phyloP scores from a whole-genome alignment of 2,113 vertebrate genomes.

The Toxostoma redivivum region DNA sequence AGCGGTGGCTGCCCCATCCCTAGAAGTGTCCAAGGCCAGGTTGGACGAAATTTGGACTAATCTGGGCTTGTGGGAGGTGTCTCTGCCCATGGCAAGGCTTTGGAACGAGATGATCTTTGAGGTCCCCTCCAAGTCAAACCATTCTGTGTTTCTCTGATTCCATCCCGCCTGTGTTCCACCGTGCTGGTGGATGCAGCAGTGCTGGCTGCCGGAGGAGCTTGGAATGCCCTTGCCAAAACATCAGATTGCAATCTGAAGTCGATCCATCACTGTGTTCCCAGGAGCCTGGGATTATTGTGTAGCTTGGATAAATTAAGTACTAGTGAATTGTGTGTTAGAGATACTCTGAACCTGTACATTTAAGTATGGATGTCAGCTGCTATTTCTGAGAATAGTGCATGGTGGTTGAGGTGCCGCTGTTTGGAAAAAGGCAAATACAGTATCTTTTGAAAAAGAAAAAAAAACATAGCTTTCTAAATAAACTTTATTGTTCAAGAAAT shows the following conservation, averaged over 20 bases:
- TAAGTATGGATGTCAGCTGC: not conserved
- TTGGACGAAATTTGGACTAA: not conserved
- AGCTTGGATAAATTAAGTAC: not conserved
- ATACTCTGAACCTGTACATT: not conserved
- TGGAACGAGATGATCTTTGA: not conserved
- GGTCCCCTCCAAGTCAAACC: not conserved
- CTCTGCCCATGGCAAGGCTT: not conserved
- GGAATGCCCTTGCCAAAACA: not conserved
- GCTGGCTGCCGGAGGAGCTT: not conserved
- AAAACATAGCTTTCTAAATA: not conserved
- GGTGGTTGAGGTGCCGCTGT: not conserved
- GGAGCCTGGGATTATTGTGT: not conserved
- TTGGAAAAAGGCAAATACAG: not conserved
- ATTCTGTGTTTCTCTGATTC: not conserved
- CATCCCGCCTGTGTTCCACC: rapidly evolving
- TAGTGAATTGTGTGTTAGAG: rapidly evolving
- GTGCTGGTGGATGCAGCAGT: rapidly evolving
- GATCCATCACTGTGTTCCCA: rapidly evolving
- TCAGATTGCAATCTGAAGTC: too few relatives aligned
- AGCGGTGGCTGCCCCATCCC: not conserved
- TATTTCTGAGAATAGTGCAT: not conserved
- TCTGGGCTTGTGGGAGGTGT: not conserved
- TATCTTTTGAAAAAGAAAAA: not conserved
- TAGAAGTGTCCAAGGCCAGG: not conserved
- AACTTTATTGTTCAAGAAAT: not conserved